A percentile compares a stretch with the other conserved stretches of the same genome.
Evolutionary conservation across 2,797 vertebrate species (phyloP).

Genomic region (Pipistrellus pipistrellus): DNA sequence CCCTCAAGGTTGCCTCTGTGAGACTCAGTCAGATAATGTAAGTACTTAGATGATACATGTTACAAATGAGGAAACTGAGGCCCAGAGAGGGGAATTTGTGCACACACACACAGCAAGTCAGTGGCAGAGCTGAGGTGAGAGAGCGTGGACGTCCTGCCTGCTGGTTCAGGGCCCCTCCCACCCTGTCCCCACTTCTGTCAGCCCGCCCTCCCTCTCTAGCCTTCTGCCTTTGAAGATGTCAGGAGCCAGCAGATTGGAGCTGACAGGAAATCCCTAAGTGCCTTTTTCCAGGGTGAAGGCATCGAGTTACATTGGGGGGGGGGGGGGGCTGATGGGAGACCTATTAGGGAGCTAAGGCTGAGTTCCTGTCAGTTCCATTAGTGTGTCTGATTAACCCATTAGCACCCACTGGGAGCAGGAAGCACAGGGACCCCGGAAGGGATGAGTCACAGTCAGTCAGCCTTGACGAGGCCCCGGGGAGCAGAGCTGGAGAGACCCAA

Average conservation of each 20-base stretch:
- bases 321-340: not conserved
- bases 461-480: not conserved
- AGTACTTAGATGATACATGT: not conserved
- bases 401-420: not conserved
- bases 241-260: constrained; percentile 30
- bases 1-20: not conserved
- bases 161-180: not conserved
- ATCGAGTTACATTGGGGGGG: constrained; percentile 33
- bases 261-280: constrained; percentile 48
- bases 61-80: not conserved
- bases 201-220: not conserved
- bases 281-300: constrained; percentile 6
- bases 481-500: not conserved
- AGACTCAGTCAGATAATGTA: not conserved
- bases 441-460: not conserved
- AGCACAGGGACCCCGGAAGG: not conserved
- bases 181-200: too few species aligned
- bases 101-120: not conserved
- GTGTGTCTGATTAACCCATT: constrained; percentile 45
- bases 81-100: not conserved
- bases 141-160: not conserved
- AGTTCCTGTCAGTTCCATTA: constrained; percentile 60
- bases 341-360: constrained; percentile 47
- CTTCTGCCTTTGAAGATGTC: constrained; percentile 43
- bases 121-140: not conserved